Evolutionary conservation across 2,113 vertebrate species (phyloP).

Genomic region (Eptatretus burgeri): DNA sequence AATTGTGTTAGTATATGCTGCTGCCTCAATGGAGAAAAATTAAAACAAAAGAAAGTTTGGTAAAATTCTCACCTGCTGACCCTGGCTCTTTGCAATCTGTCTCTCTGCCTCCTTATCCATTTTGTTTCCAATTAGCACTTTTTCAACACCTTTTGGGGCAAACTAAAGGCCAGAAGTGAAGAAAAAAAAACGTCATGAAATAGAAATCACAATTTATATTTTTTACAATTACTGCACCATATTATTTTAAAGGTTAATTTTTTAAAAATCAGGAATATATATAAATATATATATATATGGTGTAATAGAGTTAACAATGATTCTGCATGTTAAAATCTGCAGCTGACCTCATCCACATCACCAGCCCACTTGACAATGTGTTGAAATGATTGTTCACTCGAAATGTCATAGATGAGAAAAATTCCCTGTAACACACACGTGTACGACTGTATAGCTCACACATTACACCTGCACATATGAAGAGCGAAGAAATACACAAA

Average conservation of each 20-base stretch:
- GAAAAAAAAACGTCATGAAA: no score
- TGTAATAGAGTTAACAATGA: not conserved
- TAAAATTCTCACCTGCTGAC: slow-evolving; percentile 35
- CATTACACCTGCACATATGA: no score
- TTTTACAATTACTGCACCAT: not conserved
- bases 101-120: slow-evolving; percentile 65
- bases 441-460: no score
- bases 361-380: slow-evolving; percentile 98
- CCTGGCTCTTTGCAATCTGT: slow-evolving; percentile 70
- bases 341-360: slow-evolving; percentile 63
- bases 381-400: slow-evolving; percentile 80
- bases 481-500: no score
- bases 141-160: slow-evolving; percentile 61
- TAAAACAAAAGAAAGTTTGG: no score
- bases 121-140: slow-evolving; percentile 80
- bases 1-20: no score
- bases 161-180: slow-evolving; percentile 21
- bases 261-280: not conserved
- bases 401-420: slow-evolving; percentile 85
- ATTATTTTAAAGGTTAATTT: not conserved
- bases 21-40: no score
- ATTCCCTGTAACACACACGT: slow-evolving; percentile 31
- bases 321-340: slow-evolving; percentile 10
- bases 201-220: not conserved
- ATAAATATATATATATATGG: not conserved